Percentiles rank a stretch among this genome's conserved stretches.
These are phyloP conservation scores for Hydrotaea cyrtoneurina DNA, from an alignment of 2,888 invertebrate species.

Conservation along the genomic window DNA sequence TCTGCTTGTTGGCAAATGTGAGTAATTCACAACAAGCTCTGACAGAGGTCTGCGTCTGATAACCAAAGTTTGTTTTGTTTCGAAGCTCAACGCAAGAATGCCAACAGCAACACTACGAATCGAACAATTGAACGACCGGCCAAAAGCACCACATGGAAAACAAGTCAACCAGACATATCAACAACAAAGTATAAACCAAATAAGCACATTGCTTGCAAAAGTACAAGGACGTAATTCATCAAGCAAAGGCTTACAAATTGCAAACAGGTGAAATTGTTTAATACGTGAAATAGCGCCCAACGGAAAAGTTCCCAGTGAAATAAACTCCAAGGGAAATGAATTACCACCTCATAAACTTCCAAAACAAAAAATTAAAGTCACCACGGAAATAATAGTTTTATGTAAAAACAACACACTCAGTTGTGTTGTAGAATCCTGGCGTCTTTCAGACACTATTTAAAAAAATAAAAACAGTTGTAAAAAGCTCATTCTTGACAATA, in stretches of 20 bases:
- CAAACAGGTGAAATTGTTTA: not conserved
- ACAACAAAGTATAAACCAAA: constrained; percentile 52
- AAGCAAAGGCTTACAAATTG: constrained; percentile 25
- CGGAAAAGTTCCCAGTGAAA: not conserved
- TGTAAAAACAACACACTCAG: no score
- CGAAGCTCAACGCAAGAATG: not conserved
- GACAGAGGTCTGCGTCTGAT: not conserved
- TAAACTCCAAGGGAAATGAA: not conserved
- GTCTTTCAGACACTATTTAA: no score
- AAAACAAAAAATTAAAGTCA: no score
- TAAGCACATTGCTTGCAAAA: constrained; percentile 58
- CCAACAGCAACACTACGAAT: not conserved
- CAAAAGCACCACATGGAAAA: no score
- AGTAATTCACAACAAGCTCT: no score
- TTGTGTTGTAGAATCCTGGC: no score
- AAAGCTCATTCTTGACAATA: no score
- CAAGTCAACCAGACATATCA: no score
- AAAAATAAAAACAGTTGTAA: no score
- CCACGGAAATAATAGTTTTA: no score
- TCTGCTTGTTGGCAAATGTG: no score
- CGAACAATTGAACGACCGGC: constrained; percentile 21
- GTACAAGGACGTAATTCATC: constrained; percentile 54
- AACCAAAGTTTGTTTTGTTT: not conserved
- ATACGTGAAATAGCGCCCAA: not conserved
- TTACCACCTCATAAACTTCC: no score